A percentile compares a stretch with the other conserved stretches of the same genome.
Conservation (phyloP, 1,140 invertebrate genomes). For the Apis mellifera region Amel_HAv3.1 CM009940.2:9954501-9955000, state of each 20-base stretch:
- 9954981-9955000: neutral
- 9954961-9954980: neutral
- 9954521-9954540: too few species aligned
- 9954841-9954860: neutral
- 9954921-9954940: neutral
- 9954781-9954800: neutral
- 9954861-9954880: neutral
- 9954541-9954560: too few species aligned
- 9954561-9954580: too few species aligned
- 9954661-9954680: too few species aligned
- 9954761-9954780: neutral
- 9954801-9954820: neutral
- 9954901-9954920: neutral
- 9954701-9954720: too few species aligned
- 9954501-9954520: too few species aligned
- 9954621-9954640: too few species aligned
- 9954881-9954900: neutral
- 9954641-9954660: too few species aligned
- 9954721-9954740: too few species aligned
- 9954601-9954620: too few species aligned
- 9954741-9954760: neutral
- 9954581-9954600: too few species aligned
- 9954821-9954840: constrained; percentile 7
- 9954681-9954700: too few species aligned
- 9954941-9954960: neutral